Evolutionary conservation across 2,888 invertebrate genomes (phyloP).

Genomic region (Tetrapedia diversipes): DNA sequence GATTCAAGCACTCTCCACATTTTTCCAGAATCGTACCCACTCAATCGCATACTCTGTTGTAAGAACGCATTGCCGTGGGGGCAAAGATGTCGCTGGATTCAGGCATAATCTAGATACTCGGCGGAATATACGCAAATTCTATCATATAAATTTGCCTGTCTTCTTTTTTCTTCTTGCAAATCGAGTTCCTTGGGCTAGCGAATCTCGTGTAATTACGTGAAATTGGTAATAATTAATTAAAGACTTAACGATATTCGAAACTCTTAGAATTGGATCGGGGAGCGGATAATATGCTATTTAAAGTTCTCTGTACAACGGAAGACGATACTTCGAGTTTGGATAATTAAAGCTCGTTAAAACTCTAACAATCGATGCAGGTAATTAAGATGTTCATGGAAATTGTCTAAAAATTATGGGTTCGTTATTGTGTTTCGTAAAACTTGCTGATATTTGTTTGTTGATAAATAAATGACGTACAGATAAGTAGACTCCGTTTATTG

Average conservation of each 20-base stretch:
- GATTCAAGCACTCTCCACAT: too few species aligned
- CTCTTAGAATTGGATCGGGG: neutral
- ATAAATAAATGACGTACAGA: too few species aligned
- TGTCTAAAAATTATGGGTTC: too few species aligned
- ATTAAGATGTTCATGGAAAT: neutral
- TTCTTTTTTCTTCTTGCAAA: neutral
- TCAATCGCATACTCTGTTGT: too few species aligned
- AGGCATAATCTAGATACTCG: too few species aligned
- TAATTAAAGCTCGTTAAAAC: neutral
- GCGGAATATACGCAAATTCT: too few species aligned
- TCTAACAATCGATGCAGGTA: neutral
- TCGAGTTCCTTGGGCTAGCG: neutral
- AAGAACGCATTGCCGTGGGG: too few species aligned
- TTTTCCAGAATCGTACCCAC: too few species aligned
- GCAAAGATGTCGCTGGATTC: too few species aligned
- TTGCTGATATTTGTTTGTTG: too few species aligned
- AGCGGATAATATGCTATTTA: neutral
- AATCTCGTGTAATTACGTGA: neutral
- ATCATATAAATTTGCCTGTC: neutral
- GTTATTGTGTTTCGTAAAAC: too few species aligned
- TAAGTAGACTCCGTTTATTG: neutral
- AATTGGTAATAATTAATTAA: conserved; percentile 1
- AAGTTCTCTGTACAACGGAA: neutral
- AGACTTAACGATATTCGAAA: neutral
- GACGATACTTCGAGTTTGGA: neutral